Evolutionary conservation across 2,888 invertebrate species (phyloP).

Genomic region (Idaea aversata): DNA sequence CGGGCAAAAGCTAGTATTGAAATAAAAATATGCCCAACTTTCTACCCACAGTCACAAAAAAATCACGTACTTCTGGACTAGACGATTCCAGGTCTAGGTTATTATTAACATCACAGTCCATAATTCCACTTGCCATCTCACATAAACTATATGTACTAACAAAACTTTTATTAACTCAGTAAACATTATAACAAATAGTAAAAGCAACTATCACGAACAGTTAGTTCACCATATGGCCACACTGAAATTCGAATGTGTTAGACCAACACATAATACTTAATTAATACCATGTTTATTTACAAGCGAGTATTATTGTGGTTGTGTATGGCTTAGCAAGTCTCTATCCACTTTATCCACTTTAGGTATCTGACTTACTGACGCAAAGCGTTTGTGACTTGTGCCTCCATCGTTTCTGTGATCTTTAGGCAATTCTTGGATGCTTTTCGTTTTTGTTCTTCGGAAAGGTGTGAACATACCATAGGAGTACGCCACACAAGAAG

Average conservation of each 20-base stretch:
- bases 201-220: neutral
- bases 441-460: constrained; percentile 19
- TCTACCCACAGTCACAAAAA: too few relatives aligned
- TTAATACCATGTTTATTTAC: neutral
- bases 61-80: too few relatives aligned
- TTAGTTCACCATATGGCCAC: neutral
- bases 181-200: neutral
- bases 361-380: neutral
- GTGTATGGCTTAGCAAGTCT: constrained; percentile 13
- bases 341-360: constrained; percentile 3
- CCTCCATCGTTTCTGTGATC: constrained; percentile 41
- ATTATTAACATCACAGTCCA: too few relatives aligned
- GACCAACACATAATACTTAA: neutral
- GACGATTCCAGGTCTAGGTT: too few relatives aligned
- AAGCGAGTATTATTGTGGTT: constrained; percentile 5
- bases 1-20: too few relatives aligned
- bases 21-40: too few relatives aligned
- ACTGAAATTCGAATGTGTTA: neutral
- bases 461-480: constrained; percentile 42
- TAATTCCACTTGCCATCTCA: neutral
- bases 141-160: neutral
- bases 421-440: constrained; percentile 23
- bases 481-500: constrained; percentile 55
- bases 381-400: constrained; percentile 16
- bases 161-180: neutral